Base-by-base conservation (phyloP, 2,113 vertebrate genomes). In the Psettodes erumei region DNA sequence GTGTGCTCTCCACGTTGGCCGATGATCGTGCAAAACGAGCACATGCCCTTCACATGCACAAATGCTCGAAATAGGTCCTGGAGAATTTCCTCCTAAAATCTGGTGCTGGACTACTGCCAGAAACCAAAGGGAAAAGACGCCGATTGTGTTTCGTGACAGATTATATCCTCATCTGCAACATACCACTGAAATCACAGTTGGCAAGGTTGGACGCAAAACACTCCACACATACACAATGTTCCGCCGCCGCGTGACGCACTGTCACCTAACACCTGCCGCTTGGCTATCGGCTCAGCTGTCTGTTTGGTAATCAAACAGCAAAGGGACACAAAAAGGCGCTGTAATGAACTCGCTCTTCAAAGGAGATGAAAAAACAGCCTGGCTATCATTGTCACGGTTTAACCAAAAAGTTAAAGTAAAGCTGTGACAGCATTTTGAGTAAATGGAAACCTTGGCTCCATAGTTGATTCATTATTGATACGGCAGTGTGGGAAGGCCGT, bases 381-480 rank as follows among this genome's bases (percentile, higher is more conserved):
- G 21, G 69, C 58, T 53, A 48, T 25, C 35, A 62, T 66, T 48
- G 60, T 47, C 33, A 37, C 5, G 27, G 71, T 72, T 71, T 42
- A 66, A 75, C 61, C 16, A 25, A 56, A 61, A 65, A 15, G 21
- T 56, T 19, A 67, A n/a, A 55, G 11, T 37, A 11, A 15, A 27
- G 37, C 50, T 28, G 9, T 19, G 66, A 63, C 21, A n/a, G 21
- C 50, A 77, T 74, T 71, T 53, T 40, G 50, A 56, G 30, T 27
- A 43, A 71, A 56, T 55, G 67, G 43, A 71, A 77, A 25, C 15
- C 45, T 43, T 35, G 58, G 40, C 48, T 50, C 0, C 30, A 63
- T 11, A 10, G 1, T 35, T 32, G 18, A 82, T 81, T 62, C 56
- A 73, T 58, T 77, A 79, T 79, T 79, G 56, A 86, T 71, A 56